Percentiles rank a stretch among this genome's conserved stretches.
Evolutionary conservation across 2,888 invertebrate species (phyloP).

Genomic region (Chloromyia formosa): DNA sequence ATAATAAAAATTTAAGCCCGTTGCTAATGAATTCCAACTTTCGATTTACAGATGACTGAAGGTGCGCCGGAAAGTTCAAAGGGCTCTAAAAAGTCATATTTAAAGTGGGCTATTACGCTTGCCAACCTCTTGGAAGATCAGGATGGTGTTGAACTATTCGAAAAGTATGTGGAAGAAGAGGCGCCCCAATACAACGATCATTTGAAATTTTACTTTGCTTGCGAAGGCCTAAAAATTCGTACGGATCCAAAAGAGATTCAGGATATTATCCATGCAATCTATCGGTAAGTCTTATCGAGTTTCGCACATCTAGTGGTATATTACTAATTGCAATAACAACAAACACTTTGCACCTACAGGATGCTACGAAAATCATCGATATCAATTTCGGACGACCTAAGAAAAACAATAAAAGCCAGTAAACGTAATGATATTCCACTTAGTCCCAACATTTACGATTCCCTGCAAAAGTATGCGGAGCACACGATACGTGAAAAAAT

Average conservation of each 20-base stretch:
- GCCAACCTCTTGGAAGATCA: slow-evolving; percentile 86
- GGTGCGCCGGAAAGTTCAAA: slow-evolving; percentile 62
- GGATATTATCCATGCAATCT: slow-evolving; percentile 84
- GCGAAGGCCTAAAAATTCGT: slow-evolving; percentile 85
- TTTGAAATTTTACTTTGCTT: slow-evolving; percentile 93
- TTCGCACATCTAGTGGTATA: no score
- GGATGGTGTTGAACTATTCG: slow-evolving; percentile 89
- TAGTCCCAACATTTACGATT: slow-evolving; percentile 84
- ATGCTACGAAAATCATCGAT: slow-evolving; percentile 83
- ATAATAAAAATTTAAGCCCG: no score
- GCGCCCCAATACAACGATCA: slow-evolving; percentile 81
- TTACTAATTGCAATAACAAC: background rate
- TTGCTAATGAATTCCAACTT: no score
- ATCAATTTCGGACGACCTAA: slow-evolving; percentile 83
- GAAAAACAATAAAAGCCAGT: slow-evolving; percentile 78
- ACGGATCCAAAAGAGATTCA: slow-evolving; percentile 75
- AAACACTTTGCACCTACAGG: slow-evolving; percentile 64
- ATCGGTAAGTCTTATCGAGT: slow-evolving; percentile 68
- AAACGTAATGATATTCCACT: slow-evolving; percentile 76
- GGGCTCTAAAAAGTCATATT: slow-evolving; percentile 72
- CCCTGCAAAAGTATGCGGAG: slow-evolving; percentile 82
- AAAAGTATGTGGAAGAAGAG: slow-evolving; percentile 81
- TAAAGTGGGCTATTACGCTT: slow-evolving; percentile 89
- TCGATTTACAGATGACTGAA: slow-evolving; percentile 61
- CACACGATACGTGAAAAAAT: slow-evolving; percentile 85